Percentiles rank a stretch among this genome's conserved stretches.
Conservation (phyloP, 2,888 invertebrate genomes). For the Sarcophaga subvicina region DNA sequence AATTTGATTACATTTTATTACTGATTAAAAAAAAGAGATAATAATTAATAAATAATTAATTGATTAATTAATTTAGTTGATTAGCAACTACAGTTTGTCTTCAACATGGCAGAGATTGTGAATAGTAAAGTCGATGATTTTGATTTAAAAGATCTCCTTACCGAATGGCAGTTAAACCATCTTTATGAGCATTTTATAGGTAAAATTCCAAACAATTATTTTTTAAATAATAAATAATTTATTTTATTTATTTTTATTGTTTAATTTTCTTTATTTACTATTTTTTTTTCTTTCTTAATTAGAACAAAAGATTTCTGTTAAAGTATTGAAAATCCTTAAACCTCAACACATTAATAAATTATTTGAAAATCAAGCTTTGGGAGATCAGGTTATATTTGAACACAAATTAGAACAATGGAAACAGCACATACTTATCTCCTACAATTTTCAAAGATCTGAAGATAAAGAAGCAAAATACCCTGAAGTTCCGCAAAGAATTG, state of each 20-base stretch:
- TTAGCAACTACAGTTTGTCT: background rate
- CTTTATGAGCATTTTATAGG: slow-evolving; percentile 56
- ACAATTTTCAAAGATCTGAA: background rate
- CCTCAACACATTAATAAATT: slow-evolving; percentile 48
- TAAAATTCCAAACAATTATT: background rate
- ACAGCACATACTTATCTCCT: slow-evolving; percentile 10
- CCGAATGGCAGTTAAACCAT: slow-evolving; percentile 56
- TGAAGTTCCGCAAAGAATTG: background rate
- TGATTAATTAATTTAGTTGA: background rate
- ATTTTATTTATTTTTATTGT: background rate
- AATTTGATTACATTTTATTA: slow-evolving; percentile 25
- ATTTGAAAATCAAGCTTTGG: slow-evolving; percentile 50
- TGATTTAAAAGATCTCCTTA: slow-evolving; percentile 56
- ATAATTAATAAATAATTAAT: slow-evolving; percentile 40
- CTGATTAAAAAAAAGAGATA: slow-evolving; percentile 27
- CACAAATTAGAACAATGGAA: slow-evolving; percentile 58
- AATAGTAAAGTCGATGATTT: slow-evolving; percentile 8
- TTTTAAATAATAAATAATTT: background rate
- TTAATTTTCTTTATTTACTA: background rate
- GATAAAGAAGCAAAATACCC: background rate
- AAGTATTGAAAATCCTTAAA: slow-evolving; percentile 45
- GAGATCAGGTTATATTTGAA: slow-evolving; percentile 59
- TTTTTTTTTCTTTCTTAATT: background rate
- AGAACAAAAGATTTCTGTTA: slow-evolving; percentile 48
- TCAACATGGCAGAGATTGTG: background rate